Percentiles rank a stretch among this genome's conserved stretches.
phyloP scores from a whole-genome alignment of 2,888 invertebrate species.

The Sarcophaga subvicina region DNA sequence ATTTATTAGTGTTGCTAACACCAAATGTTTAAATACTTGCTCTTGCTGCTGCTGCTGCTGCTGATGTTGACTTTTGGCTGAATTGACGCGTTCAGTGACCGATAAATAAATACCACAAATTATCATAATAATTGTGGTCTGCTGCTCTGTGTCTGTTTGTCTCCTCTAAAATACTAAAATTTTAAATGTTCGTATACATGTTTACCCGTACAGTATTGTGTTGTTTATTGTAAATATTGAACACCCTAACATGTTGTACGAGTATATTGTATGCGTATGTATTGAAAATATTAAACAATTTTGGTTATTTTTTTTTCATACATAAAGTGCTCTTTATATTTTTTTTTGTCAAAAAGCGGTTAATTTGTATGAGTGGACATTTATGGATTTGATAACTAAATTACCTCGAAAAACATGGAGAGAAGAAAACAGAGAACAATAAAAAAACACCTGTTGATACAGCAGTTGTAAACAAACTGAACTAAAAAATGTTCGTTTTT shows the following conservation, averaged over 20 bases:
- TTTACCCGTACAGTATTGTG: background rate
- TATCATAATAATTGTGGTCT: slow-evolving; percentile 65
- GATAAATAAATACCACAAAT: slow-evolving; percentile 67
- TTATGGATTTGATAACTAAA: slow-evolving; percentile 52
- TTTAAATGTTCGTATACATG: slow-evolving; percentile 14
- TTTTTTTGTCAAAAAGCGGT: slow-evolving; percentile 20
- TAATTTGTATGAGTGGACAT: slow-evolving; percentile 47
- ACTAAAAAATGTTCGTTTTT: background rate
- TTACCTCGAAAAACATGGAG: slow-evolving; percentile 1
- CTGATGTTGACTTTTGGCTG: slow-evolving; percentile 10
- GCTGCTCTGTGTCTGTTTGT: background rate
- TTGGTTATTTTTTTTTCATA: background rate
- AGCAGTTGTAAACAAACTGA: slow-evolving; percentile 3
- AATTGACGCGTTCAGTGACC: slow-evolving; percentile 62
- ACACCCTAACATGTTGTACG: slow-evolving; percentile 7
- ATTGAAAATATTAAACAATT: background rate
- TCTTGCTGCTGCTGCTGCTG: background rate
- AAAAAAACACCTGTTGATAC: slow-evolving; percentile 44
- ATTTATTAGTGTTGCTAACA: background rate
- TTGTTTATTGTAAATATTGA: slow-evolving; percentile 19
- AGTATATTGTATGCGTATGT: background rate
- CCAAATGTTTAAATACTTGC: background rate
- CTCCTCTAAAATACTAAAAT: slow-evolving; percentile 11
- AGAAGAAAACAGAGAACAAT: background rate
- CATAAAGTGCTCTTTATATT: no score